A percentile compares a stretch with the other conserved stretches of the same genome.
Evolutionary conservation across 2,888 invertebrate species (phyloP).

Genomic region (Cheiracanthium punctorium): DNA sequence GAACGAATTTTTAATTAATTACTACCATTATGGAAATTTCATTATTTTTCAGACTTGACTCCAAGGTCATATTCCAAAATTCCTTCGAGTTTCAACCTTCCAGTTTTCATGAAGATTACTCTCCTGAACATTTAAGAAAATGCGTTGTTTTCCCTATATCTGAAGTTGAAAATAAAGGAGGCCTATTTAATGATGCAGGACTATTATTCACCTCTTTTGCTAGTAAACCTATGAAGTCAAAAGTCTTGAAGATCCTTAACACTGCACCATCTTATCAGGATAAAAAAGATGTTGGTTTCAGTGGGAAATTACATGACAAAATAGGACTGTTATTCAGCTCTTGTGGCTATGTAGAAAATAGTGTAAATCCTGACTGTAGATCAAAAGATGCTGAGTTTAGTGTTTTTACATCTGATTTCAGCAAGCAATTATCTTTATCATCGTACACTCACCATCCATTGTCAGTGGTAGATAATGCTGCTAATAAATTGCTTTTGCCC

Average conservation of each 20-base stretch:
- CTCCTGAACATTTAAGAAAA: background rate
- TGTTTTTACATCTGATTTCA: background rate
- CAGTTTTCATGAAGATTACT: background rate
- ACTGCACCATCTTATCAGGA: too few species aligned
- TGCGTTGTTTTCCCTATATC: background rate
- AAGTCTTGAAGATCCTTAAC: background rate
- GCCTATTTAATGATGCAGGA: background rate
- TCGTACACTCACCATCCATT: background rate
- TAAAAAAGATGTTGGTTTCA: background rate
- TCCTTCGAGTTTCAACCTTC: background rate
- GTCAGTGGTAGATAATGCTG: too few species aligned
- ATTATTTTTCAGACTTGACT: background rate
- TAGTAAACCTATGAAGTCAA: background rate
- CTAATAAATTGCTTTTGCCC: too few species aligned
- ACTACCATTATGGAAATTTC: too few species aligned
- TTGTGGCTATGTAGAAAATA: background rate
- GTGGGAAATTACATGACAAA: constrained; percentile 5
- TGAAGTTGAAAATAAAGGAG: background rate
- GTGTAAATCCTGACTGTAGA: background rate
- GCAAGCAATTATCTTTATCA: background rate
- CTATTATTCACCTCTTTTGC: background rate
- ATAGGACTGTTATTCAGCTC: constrained; percentile 29
- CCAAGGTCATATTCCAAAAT: background rate
- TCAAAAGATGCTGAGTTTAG: background rate
- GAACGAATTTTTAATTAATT: too few species aligned